Evolutionary conservation across 1,140 invertebrate genomes (phyloP).

Genomic region (Ectropis grisescens): DNA sequence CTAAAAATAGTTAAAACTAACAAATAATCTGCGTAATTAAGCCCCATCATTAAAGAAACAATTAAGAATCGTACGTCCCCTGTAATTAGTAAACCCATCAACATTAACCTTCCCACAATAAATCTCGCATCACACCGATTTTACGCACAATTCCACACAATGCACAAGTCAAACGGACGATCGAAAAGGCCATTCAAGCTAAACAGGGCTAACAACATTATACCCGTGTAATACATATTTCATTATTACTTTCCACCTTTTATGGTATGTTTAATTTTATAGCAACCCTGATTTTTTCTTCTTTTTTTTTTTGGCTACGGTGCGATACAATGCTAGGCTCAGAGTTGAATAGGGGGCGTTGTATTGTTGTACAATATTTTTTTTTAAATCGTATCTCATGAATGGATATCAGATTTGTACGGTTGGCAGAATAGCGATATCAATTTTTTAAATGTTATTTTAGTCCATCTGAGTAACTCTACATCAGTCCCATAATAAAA

Average conservation of each 20-base stretch:
- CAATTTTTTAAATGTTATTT: no score
- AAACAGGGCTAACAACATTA: constrained; percentile 66
- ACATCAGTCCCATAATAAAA: no score
- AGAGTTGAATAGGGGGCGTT: constrained; percentile 53
- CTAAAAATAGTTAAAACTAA: constrained; percentile 1
- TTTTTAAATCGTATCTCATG: constrained; percentile 13
- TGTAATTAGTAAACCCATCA: constrained; percentile 41
- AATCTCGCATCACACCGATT: constrained; percentile 56
- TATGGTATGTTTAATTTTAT: constrained; percentile 63
- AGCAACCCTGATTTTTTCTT: constrained; percentile 39
- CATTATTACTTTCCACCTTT: constrained; percentile 60
- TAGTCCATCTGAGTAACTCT: no score
- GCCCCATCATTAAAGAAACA: no score
- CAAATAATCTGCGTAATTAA: no score
- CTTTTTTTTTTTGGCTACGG: constrained; percentile 30
- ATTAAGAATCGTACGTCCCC: no score
- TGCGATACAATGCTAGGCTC: constrained; percentile 36
- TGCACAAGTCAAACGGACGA: constrained; percentile 54
- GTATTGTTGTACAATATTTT: constrained; percentile 65
- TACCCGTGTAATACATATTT: constrained; percentile 69
- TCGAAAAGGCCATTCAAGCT: constrained; percentile 46
- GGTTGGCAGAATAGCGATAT: no score
- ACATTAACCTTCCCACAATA: constrained; percentile 26
- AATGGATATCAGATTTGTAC: no score
- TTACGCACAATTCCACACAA: constrained; percentile 52